phyloP scores from a whole-genome alignment of 2,888 invertebrate genomes.

The Melangyna quadrimaculata region DNA sequence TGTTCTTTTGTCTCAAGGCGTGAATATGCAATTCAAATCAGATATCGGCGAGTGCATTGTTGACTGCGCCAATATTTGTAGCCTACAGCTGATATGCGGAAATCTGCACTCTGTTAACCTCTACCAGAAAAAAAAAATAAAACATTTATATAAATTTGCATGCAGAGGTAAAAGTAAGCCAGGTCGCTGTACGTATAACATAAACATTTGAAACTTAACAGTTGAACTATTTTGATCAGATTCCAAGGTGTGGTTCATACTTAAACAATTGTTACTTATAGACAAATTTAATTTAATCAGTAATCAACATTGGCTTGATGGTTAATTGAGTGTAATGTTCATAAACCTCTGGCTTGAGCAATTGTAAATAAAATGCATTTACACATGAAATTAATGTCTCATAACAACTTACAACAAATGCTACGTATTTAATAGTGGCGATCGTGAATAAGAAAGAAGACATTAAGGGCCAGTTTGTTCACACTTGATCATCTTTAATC shows the following conservation, averaged over 20 bases:
- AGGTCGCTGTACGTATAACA: background rate
- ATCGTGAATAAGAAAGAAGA: too few species aligned
- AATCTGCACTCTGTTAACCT: conserved; percentile 35
- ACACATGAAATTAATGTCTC: too few species aligned
- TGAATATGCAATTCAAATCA: conserved; percentile 63
- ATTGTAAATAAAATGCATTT: too few species aligned
- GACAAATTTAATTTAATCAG: background rate
- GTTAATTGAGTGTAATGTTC: background rate
- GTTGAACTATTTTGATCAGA: background rate
- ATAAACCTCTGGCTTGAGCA: background rate
- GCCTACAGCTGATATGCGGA: conserved; percentile 55
- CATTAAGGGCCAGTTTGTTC: too few species aligned
- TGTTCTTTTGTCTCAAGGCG: conserved; percentile 61
- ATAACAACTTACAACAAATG: too few species aligned
- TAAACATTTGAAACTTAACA: conserved; percentile 21
- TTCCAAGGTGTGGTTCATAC: background rate
- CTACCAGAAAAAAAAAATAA: background rate
- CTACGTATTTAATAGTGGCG: too few species aligned
- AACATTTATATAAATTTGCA: conserved; percentile 1
- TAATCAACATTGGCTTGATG: background rate
- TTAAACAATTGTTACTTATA: background rate
- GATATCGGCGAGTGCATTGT: conserved; percentile 38
- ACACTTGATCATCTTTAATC: too few species aligned
- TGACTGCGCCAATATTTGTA: background rate
- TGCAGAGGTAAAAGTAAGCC: background rate